phyloP scores from a whole-genome alignment of 2,888 invertebrate species.

The Nemoura dubitans region DNA sequence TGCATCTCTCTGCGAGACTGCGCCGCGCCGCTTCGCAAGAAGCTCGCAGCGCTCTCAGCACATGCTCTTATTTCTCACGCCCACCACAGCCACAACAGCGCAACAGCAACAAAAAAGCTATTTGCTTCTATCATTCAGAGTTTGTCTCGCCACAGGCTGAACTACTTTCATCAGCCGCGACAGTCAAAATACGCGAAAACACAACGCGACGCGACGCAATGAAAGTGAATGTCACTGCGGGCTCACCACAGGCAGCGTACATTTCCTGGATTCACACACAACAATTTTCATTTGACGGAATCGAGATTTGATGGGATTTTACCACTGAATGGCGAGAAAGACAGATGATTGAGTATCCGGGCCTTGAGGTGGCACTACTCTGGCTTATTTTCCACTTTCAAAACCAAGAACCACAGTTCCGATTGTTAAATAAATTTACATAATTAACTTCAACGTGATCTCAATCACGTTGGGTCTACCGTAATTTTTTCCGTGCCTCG shows the following conservation, averaged over 20 bases:
- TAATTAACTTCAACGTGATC: too few relatives aligned
- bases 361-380: too few relatives aligned
- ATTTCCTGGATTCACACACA: neutral
- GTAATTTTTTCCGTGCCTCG: too few relatives aligned
- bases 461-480: too few relatives aligned
- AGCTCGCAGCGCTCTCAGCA: neutral
- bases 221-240: neutral
- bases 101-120: neutral
- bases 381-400: too few relatives aligned
- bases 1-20: neutral
- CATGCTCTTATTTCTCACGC: constrained; percentile 17
- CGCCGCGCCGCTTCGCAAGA: neutral
- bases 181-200: neutral
- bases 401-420: too few relatives aligned
- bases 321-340: too few relatives aligned
- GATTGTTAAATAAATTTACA: too few relatives aligned
- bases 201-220: too few relatives aligned
- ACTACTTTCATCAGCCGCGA: neutral
- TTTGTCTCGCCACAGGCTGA: neutral
- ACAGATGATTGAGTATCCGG: too few relatives aligned
- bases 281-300: too few relatives aligned
- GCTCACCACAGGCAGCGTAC: neutral
- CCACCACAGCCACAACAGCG: neutral
- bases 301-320: too few relatives aligned
- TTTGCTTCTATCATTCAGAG: neutral